Base-by-base conservation (phyloP, 1,140 invertebrate genomes). In the Dufourea novaeangliae region DNA sequence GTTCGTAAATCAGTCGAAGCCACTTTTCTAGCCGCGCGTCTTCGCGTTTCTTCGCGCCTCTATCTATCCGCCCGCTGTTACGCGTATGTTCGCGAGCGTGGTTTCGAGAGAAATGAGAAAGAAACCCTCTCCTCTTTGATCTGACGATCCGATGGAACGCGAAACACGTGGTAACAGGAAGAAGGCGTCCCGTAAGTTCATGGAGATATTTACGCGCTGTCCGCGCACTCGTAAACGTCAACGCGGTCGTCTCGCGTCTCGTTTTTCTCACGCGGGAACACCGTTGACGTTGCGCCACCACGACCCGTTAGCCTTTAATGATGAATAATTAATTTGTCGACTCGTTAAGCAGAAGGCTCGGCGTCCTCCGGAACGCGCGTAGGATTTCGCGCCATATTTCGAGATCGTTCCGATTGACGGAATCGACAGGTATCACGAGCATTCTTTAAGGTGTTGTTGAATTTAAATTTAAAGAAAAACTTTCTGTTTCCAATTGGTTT, bases 141-240 rank as follows among this genome's bases (percentile, higher is more conserved):
- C 74, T 27, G 17, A 1, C 34, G 44, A 66, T 68, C 27, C 64
- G n/a, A 57, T 46, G 67, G 68, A 83, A 41, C 52, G 63, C 74
- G 64, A 70, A 79, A 78, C 70, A 71, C 76, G 72, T 32, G 54
- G 70, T 29, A 59, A 79, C 80, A 79, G 82, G 80, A 84, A 82
- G 82, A 84, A 83, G 70, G 80, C 76, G 80, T 80, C 79, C 64
- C 81, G 79, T 80, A 64, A 82, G 80, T 86, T 83, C 85, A 86
- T 78, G 85, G 83, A 85, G 82, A 86, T 86, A 87, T 87, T 87
- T 85, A 87, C 83, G 84, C 80, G 80, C 86, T 86, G 86, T 86
- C 80, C 82, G 76, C 78, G 83, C 56, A 87, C 86, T 87, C 85
- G 86, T 86, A 86, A 87, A 87, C 77, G 86, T 86, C 86, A 74